Evolutionary conservation across 2,888 invertebrate genomes (phyloP).

Genomic region (Lasioglossum lativentre): DNA sequence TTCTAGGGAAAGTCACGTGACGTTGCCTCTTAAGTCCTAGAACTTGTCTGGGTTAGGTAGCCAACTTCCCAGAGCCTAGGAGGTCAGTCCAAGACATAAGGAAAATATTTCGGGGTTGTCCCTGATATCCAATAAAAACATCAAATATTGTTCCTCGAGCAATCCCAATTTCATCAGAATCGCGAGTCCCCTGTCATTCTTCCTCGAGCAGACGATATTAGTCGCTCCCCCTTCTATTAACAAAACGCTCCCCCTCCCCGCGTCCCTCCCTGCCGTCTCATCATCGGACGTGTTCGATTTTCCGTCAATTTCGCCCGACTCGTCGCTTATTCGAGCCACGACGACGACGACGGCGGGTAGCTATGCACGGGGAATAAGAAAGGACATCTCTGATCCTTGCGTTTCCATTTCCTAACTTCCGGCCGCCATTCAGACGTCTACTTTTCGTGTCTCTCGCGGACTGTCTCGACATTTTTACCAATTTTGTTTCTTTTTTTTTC

Average conservation of each 20-base stretch:
- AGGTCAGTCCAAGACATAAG: not conserved
- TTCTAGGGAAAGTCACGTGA: too few species aligned
- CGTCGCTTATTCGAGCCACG: not conserved
- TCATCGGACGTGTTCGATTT: not conserved
- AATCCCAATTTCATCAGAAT: not conserved
- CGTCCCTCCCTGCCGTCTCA: not conserved
- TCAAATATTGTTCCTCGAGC: not conserved
- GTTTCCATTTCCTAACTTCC: slow-evolving; percentile 4
- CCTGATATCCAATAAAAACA: not conserved
- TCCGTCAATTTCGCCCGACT: not conserved
- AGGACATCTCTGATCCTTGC: not conserved
- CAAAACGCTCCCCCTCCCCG: not conserved
- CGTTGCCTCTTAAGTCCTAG: too few species aligned
- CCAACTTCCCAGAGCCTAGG: not conserved
- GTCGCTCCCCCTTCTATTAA: not conserved
- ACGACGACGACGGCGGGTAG: not conserved
- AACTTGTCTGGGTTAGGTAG: not conserved
- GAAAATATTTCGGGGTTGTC: not conserved
- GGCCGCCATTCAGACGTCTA: slow-evolving; percentile 10
- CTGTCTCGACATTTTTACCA: not conserved
- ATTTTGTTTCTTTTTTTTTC: not conserved
- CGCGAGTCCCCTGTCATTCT: not conserved
- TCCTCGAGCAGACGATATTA: not conserved
- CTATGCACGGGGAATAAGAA: not conserved
- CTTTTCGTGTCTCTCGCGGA: slow-evolving; percentile 2